Evolutionary conservation across 2,113 vertebrate genomes (phyloP).

Genomic region (Mugil cephalus): DNA sequence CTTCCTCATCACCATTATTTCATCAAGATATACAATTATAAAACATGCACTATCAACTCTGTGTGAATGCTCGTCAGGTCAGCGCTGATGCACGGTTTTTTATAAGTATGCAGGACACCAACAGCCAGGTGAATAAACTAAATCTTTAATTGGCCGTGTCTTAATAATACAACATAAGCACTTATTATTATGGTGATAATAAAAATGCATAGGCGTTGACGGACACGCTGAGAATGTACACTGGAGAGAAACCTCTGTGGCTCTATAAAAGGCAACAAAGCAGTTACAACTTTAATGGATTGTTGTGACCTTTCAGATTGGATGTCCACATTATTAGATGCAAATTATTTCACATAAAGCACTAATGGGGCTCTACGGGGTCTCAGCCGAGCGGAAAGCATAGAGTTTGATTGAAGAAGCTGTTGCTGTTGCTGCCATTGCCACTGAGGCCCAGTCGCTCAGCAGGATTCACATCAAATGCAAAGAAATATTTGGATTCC

Average conservation of each 20-base stretch:
- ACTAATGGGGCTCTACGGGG: neutral
- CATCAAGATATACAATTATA: no score
- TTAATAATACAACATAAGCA: slow-evolving; percentile 8
- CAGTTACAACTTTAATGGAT: slow-evolving; percentile 22
- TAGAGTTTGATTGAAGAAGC: slow-evolving; percentile 2
- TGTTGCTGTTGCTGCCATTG: slow-evolving; percentile 21
- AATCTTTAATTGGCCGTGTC: slow-evolving; percentile 11
- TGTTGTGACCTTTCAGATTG: slow-evolving; percentile 19
- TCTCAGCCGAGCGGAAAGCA: slow-evolving; percentile 6
- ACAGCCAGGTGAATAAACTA: slow-evolving; percentile 20
- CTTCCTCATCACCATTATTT: no score
- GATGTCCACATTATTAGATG: slow-evolving; percentile 35
- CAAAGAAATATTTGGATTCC: slow-evolving; percentile 27
- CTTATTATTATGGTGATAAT: neutral
- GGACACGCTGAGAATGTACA: slow-evolving; percentile 8
- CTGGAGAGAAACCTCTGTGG: neutral
- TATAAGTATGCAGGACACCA: neutral
- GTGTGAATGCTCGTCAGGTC: no score
- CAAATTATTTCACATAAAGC: slow-evolving; percentile 31
- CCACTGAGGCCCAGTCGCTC: slow-evolving; percentile 32
- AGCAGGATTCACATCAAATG: slow-evolving; percentile 28
- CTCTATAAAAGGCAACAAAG: neutral
- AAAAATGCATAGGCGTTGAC: neutral
- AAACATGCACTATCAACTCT: no score
- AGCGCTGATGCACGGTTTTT: no score